Evolutionary conservation across 2,797 vertebrate genomes (phyloP), one percentile per base, ranked within the genome.

Genomic region (Moxostoma hubbsi): DNA sequence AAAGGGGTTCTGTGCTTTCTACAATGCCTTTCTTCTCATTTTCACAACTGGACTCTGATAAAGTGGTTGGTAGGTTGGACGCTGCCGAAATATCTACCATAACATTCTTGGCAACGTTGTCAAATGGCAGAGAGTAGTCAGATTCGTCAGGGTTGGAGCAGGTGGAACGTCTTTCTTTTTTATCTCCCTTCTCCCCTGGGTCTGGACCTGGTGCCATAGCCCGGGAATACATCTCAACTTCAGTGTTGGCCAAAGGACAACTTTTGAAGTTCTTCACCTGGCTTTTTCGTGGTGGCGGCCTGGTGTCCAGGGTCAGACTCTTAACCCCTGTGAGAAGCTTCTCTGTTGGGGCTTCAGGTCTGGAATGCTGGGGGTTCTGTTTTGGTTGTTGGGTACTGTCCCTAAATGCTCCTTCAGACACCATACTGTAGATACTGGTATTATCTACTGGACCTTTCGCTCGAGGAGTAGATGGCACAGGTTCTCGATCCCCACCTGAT

Each of bases 41-140:
- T n/a, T 78, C 76, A 36, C 12, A 49, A 45, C 36, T 53, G 0
- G 65, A 11, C 2, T 16, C 16, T 0, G 13, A 11, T 6, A 75
- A 65, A n/a, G 15, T 16, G 0, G 36, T 49, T 2, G 4, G 16
- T 0, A 2, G 1, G 43, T 83, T 82, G 4, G 85, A 64, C 5
- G 63, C 58, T 0, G 80, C 24, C 0, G 95, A 75, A 18, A 87
- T 87, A 24, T 83, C 79, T 0, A 80, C 74, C 87, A 87, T 79
- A 7, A 93, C 58, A 1, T 85, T 88, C 1, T 89, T 90, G 69
- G 91, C 87, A 0, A 96, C 85, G 53, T 90, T 86, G 85, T 97
- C 96, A 0, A 98, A 98, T 18, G 96, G 96, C 0, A 95, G 85
- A 0, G 96, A 96, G 0, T 98, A 97, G 2, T 96, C 96, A 0